A percentile compares a stretch with the other conserved stretches of the same genome.
Conservation (phyloP, 1,140 invertebrate species). For the Drosophila pachea region DNA sequence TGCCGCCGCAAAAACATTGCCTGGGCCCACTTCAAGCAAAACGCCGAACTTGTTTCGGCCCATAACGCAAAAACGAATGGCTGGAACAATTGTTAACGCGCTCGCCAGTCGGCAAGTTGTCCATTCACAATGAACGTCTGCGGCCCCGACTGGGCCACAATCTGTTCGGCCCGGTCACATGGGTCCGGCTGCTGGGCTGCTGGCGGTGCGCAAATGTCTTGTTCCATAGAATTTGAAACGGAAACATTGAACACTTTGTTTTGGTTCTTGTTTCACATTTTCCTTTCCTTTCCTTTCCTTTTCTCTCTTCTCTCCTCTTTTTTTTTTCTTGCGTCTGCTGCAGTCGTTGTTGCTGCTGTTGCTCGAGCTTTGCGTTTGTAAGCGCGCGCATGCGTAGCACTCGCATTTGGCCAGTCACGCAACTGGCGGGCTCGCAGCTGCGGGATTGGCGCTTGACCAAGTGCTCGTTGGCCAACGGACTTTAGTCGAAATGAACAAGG, state of each 20-base stretch:
- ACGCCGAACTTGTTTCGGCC: slow-evolving; percentile 64
- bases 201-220: slow-evolving; percentile 66
- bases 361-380: slow-evolving; percentile 63
- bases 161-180: slow-evolving; percentile 32
- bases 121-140: slow-evolving; percentile 54
- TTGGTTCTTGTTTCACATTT: slow-evolving; percentile 76
- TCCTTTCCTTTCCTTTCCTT: not conserved
- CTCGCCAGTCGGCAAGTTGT: slow-evolving; percentile 47
- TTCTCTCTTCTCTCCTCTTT: not conserved
- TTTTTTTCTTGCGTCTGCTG: slow-evolving; percentile 24
- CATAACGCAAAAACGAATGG: slow-evolving; percentile 49
- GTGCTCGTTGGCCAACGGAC: slow-evolving; percentile 57
- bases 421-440: slow-evolving; percentile 36
- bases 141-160: slow-evolving; percentile 11
- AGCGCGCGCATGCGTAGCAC: slow-evolving; percentile 76
- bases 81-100: slow-evolving; percentile 72
- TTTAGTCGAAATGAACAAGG: slow-evolving; percentile 76
- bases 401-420: slow-evolving; percentile 66
- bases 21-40: slow-evolving; percentile 49
- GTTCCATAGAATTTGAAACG: slow-evolving; percentile 77
- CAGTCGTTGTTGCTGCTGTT: slow-evolving; percentile 22
- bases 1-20: slow-evolving; percentile 25
- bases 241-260: slow-evolving; percentile 77
- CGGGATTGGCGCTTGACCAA: slow-evolving; percentile 33
- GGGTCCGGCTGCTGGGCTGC: slow-evolving; percentile 20